A percentile compares a stretch with the other conserved stretches of the same genome.
Evolutionary conservation across 1,140 invertebrate genomes (phyloP).

Genomic region (Acromyrmex heyeri): DNA sequence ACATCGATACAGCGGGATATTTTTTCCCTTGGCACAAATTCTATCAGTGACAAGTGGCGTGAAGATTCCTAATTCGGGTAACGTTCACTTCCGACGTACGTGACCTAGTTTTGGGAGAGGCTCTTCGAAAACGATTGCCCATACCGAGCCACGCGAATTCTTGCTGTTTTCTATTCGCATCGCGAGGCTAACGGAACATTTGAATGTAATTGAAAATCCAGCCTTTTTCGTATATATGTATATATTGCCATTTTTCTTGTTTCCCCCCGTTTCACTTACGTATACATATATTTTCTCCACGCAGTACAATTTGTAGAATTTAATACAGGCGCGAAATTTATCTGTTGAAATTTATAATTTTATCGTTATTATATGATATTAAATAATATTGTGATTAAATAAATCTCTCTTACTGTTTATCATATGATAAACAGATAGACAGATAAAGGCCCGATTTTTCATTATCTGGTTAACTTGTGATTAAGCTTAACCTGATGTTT

Average conservation of each 20-base stretch:
- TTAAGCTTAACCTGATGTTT: too few relatives aligned
- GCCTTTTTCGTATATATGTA: background rate
- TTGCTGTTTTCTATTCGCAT: slow-evolving; percentile 62
- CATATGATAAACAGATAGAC: background rate
- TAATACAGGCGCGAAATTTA: background rate
- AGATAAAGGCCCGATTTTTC: too few relatives aligned
- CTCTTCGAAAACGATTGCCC: slow-evolving; percentile 61
- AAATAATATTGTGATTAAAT: background rate
- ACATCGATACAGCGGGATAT: background rate
- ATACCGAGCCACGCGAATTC: background rate
- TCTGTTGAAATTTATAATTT: background rate
- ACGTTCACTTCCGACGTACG: slow-evolving; percentile 71
- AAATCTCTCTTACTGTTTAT: background rate
- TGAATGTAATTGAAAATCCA: slow-evolving; percentile 73
- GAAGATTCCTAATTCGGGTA: slow-evolving; percentile 66
- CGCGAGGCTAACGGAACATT: slow-evolving; percentile 41
- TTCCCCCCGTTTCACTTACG: background rate
- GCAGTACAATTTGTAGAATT: background rate
- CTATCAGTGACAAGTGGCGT: slow-evolving; percentile 28
- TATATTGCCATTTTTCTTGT: background rate
- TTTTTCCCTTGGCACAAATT: slow-evolving; percentile 9
- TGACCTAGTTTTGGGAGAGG: slow-evolving; percentile 67
- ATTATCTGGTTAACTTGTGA: too few relatives aligned
- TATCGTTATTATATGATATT: too few relatives aligned
- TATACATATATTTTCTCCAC: background rate